A percentile compares a stretch with the other conserved stretches of the same genome.
These are phyloP conservation scores for Parnassius apollo DNA, from an alignment of 2,888 invertebrate genomes.

Conservation along the genomic window DNA sequence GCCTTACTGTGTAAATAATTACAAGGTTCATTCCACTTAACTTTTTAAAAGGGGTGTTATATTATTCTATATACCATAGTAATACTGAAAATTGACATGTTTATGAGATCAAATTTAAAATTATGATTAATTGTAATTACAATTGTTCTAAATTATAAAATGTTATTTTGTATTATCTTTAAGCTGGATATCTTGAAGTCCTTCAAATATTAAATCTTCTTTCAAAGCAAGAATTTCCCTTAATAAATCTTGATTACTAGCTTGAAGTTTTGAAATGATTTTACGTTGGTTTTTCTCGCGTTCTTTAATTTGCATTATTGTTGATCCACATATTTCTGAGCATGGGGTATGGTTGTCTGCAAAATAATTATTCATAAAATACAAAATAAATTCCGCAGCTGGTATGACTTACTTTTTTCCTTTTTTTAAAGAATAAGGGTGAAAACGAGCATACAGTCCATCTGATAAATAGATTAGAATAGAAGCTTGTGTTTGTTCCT, in stretches of 20 bases:
- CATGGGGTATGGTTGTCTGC: constrained; percentile 50
- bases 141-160: background rate
- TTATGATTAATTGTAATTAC: too few species aligned
- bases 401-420: background rate
- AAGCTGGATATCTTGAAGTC: constrained; percentile 35
- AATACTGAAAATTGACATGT: constrained; percentile 12
- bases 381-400: background rate
- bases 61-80: too few species aligned
- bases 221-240: constrained; percentile 54
- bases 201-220: constrained; percentile 53
- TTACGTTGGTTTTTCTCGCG: constrained; percentile 51
- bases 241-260: constrained; percentile 54
- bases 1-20: too few species aligned
- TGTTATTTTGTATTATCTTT: constrained; percentile 5
- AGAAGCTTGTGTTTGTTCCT: too few species aligned
- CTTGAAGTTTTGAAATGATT: constrained; percentile 56
- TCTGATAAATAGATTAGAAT: too few species aligned
- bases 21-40: too few species aligned
- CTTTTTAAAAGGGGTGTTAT: too few species aligned
- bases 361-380: constrained; percentile 2
- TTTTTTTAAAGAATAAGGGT: too few species aligned
- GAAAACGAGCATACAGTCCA: too few species aligned
- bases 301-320: constrained; percentile 50
- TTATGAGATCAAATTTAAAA: constrained; percentile 3
- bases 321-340: constrained; percentile 54